phyloP scores from a whole-genome alignment of 2,797 vertebrate genomes.

The Acrossocheilus fasciatus region DNA sequence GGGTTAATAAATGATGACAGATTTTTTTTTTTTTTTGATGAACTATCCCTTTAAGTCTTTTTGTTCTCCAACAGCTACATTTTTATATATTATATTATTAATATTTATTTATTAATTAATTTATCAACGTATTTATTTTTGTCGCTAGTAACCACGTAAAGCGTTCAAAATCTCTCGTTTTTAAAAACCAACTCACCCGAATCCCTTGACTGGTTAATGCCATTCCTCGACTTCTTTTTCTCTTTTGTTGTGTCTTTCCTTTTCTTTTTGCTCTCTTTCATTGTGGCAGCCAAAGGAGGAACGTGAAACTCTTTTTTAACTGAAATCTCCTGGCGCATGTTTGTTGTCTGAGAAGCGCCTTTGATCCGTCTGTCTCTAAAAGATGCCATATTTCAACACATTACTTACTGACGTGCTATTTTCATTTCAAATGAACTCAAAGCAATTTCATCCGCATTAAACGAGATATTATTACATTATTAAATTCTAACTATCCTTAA shows the following conservation, averaged over 20 bases:
- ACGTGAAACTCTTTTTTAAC: conserved; percentile 34
- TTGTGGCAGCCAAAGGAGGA: conserved; percentile 30
- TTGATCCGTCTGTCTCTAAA: conserved; percentile 20
- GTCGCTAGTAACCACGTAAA: background rate
- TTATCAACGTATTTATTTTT: background rate
- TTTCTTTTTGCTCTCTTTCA: conserved; percentile 53
- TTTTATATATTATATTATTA: no score
- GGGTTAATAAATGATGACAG: background rate
- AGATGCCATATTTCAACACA: conserved; percentile 1
- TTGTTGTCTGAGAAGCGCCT: conserved; percentile 8
- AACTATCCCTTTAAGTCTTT: background rate
- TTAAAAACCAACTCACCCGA: conserved; percentile 40
- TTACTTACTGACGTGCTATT: background rate
- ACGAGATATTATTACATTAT: background rate
- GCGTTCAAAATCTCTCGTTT: background rate
- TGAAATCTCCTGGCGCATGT: conserved; percentile 21
- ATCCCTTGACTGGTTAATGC: conserved; percentile 48
- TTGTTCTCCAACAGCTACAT: background rate
- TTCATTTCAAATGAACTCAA: background rate
- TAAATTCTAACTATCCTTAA: background rate
- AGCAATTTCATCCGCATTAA: background rate
- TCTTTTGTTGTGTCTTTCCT: conserved; percentile 50
- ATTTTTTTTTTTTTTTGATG: background rate
- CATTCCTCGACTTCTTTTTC: conserved; percentile 44
- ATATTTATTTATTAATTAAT: no score